Evolutionary conservation across 2,888 invertebrate genomes (phyloP), one percentile per base, ranked within the genome.

Genomic region (Leptinotarsa tumamoca): DNA sequence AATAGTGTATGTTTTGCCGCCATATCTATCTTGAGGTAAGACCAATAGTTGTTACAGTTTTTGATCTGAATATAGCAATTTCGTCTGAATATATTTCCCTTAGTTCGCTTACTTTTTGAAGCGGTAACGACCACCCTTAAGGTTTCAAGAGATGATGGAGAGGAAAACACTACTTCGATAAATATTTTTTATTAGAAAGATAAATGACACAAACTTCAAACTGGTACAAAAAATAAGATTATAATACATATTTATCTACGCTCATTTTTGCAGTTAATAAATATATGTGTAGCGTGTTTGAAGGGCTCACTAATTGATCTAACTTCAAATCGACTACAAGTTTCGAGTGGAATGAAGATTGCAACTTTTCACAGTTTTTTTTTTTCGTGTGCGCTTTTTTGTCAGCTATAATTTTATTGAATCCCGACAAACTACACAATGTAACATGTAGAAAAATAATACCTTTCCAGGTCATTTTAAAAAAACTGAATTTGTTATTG

Each of bases 151-250:
- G n/a, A 52, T 52, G 17, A n/a, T 52, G 52, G 4, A 52, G n/a
- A 17, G 52, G n/a, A 52, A 58, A 58, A 58, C 43, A 43, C n/a
- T 58, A 13, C 58, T 63, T 13, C 4, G 43, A 33, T 63, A 33
- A 63, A 33, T 33, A 63, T 15, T 63, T 33, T 63, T 63, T 63
- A 63, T 63, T 63, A 63, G n/a, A 63, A 63, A 43, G 63, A 63
- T 63, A 43, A 63, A 63, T 33, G 63, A 63, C 58, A 69, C 56
- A 10, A 43, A 69, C 69, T 56, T 56, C 27, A 69, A 69, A 69
- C 54, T 54, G 56, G 69, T 69, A 69, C 69, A 69, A 69, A 69
- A 69, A 56, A 69, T 69, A 69, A 69, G 49, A 69, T 56, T 69
- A 69, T 56, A 18, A 54, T 69, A 68, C 54, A 54, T 56, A 69